Conservation (phyloP, 2,888 invertebrate genomes). For the Hoplodrina ambigua region DNA sequence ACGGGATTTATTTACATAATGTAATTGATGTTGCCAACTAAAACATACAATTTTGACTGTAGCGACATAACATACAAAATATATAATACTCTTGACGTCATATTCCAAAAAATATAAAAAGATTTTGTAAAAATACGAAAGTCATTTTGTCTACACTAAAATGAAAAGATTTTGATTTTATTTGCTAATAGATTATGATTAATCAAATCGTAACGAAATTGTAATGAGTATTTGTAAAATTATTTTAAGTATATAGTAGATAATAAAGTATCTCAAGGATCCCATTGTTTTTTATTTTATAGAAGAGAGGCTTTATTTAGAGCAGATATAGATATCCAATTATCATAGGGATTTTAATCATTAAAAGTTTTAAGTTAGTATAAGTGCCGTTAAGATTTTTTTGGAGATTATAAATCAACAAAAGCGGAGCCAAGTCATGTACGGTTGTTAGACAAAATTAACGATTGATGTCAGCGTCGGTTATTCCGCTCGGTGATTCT, state of each 20-base stretch:
- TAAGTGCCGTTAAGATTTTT: constrained; percentile 5
- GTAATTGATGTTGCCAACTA: neutral
- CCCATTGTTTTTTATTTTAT: neutral
- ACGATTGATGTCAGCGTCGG: constrained; percentile 14
- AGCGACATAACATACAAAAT: no score
- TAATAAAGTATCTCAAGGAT: no score
- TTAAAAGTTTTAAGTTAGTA: neutral
- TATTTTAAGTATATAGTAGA: no score
- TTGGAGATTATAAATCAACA: constrained; percentile 2
- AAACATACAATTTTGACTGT: neutral
- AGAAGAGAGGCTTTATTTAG: neutral
- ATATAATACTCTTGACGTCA: no score
- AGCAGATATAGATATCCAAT: constrained; percentile 4
- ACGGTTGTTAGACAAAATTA: constrained; percentile 28
- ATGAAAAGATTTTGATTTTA: no score
- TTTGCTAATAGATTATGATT: no score
- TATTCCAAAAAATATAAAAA: no score
- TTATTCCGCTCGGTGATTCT: constrained; percentile 4
- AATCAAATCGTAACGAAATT: no score
- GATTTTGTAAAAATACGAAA: no score
- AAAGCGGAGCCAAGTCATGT: neutral
- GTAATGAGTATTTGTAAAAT: no score
- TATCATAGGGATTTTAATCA: neutral
- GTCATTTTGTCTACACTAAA: no score
- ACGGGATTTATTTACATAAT: neutral